Conservation (phyloP, 2,797 vertebrate species). For the Artibeus jamaicensis region DNA sequence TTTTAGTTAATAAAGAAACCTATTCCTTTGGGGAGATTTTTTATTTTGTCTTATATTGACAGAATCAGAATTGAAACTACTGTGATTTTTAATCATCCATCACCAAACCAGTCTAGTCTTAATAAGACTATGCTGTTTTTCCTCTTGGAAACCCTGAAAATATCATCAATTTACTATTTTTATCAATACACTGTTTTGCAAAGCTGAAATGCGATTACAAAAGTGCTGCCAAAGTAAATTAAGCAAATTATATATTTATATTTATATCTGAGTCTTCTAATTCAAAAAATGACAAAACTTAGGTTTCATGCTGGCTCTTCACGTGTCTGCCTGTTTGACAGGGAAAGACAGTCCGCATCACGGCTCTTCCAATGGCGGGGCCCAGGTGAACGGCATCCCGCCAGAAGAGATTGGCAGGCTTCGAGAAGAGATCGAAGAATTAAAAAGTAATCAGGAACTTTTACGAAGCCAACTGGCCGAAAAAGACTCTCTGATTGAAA, state of each 20-base stretch:
- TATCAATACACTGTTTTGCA: not conserved
- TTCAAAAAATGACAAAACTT: not conserved
- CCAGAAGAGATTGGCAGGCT: conserved; percentile 90
- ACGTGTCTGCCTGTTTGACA: conserved; percentile 68
- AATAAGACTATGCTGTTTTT: not conserved
- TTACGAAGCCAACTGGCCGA: conserved; percentile 90
- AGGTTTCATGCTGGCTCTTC: not conserved
- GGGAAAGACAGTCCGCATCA: conserved; percentile 92
- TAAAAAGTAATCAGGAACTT: conserved; percentile 87
- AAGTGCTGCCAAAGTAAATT: not conserved
- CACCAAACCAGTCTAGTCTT: not conserved
- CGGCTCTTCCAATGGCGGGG: conserved; percentile 80
- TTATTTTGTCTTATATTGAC: not conserved
- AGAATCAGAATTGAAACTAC: not conserved
- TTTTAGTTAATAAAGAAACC: not conserved
- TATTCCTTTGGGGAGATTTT: conserved; percentile 11
- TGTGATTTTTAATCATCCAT: not conserved
- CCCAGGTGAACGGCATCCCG: conserved; percentile 94
- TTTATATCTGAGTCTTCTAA: not conserved
- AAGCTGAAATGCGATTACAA: not conserved
- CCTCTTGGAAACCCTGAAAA: not conserved
- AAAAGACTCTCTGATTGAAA: conserved; percentile 89
- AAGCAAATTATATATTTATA: not conserved
- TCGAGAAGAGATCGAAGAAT: conserved; percentile 90
- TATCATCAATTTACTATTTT: not conserved